These are phyloP conservation scores for Drosophila subquinaria DNA, from an alignment of 2,888 invertebrate genomes.

Conservation along the genomic window DNA sequence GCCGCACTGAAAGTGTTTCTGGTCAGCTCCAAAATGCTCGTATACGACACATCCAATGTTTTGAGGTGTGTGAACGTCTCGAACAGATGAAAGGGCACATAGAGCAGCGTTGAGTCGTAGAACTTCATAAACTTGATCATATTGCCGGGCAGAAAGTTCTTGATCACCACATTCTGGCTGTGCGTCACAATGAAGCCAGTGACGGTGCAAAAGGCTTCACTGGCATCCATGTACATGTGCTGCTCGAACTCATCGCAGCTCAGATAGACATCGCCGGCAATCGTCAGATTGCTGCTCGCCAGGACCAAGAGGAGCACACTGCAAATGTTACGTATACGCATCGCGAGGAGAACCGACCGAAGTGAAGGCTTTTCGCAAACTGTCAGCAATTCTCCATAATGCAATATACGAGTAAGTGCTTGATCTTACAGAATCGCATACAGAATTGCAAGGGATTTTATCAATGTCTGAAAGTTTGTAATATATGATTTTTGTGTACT, in stretches of 20 bases:
- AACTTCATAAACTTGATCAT: conserved; percentile 85
- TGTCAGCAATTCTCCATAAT: conserved; percentile 23
- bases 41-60: conserved; percentile 83
- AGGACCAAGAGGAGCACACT: conserved; percentile 32
- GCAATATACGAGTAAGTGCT: background rate
- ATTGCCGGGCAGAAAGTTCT: conserved; percentile 75
- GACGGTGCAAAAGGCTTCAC: conserved; percentile 83
- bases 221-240: conserved; percentile 78
- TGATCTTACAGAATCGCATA: conserved; percentile 15
- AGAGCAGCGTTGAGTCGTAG: conserved; percentile 83
- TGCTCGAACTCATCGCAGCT: conserved; percentile 85
- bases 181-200: conserved; percentile 84
- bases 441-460: conserved; percentile 9
- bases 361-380: conserved; percentile 44
- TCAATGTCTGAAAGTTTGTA: conserved; percentile 13
- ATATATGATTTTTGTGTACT: background rate
- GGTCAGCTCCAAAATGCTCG: conserved; percentile 83
- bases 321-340: conserved; percentile 43
- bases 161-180: conserved; percentile 83
- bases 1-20: conserved; percentile 84
- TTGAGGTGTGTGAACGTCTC: conserved; percentile 81
- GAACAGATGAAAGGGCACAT: conserved; percentile 84
- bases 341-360: conserved; percentile 50
- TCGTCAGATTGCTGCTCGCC: background rate
- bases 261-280: conserved; percentile 81